Conservation (phyloP, 2,797 vertebrate species). For the Phaenicophaeus curvirostris region DNA sequence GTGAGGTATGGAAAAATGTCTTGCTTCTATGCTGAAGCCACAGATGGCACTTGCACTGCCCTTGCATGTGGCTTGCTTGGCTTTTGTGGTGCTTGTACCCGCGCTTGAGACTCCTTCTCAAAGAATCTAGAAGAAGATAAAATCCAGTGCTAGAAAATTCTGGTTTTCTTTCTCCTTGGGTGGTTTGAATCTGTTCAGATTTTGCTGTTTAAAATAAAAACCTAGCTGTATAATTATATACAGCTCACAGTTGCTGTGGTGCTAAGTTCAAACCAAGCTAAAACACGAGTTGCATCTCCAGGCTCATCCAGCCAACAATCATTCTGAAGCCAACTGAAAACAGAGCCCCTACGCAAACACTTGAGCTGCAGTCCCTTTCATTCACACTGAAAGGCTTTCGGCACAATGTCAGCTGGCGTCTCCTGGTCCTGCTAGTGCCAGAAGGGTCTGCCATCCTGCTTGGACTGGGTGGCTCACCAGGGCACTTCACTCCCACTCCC, state of each 20-base stretch:
- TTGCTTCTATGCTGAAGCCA: not conserved
- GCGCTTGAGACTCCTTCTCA: not conserved
- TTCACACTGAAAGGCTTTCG: not conserved
- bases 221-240: not conserved
- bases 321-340: accelerated
- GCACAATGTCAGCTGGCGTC: accelerated
- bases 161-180: accelerated
- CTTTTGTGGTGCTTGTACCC: accelerated
- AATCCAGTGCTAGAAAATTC: not conserved
- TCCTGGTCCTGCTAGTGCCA: accelerated
- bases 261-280: not conserved
- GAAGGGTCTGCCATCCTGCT: accelerated
- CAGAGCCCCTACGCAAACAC: not conserved
- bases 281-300: not conserved
- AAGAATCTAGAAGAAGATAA: not conserved
- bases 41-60: accelerated
- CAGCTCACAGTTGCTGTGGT: not conserved
- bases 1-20: accelerated
- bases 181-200: not conserved
- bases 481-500: not conserved
- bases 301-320: not conserved
- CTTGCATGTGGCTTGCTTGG: accelerated
- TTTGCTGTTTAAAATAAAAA: not conserved
- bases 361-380: not conserved
- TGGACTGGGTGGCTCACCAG: not conserved